These are phyloP conservation scores for Bambusicola thoracicus DNA, from an alignment of 2,113 vertebrate species.

Conservation along the genomic window DNA sequence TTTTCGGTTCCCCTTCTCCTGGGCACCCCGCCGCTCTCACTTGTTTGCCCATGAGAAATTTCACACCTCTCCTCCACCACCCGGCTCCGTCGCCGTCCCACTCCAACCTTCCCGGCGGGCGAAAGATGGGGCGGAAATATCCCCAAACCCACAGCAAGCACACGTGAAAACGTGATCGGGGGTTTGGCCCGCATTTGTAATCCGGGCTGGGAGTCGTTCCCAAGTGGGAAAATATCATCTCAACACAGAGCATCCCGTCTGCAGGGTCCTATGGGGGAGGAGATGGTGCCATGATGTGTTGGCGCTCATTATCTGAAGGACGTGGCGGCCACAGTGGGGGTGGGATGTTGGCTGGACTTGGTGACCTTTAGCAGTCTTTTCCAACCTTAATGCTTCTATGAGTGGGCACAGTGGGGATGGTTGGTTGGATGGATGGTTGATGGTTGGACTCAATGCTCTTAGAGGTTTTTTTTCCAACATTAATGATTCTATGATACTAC, in stretches of 20 bases:
- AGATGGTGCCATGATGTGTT: not conserved
- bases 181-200: not conserved
- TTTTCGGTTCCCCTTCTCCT: constrained; percentile 6
- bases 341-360: no score
- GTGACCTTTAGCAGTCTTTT: no score
- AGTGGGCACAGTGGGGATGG: no score
- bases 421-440: no score
- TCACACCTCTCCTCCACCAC: constrained; percentile 68
- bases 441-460: no score
- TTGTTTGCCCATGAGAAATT: constrained; percentile 80
- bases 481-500: no score
- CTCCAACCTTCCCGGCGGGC: not conserved
- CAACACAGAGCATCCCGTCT: fast-evolving
- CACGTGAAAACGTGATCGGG: constrained; percentile 18
- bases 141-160: not conserved
- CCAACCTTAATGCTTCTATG: no score
- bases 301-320: no score
- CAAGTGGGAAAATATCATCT: not conserved
- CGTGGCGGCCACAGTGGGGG: no score
- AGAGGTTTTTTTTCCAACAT: no score
- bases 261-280: fast-evolving
- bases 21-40: constrained; percentile 64
- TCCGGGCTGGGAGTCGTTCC: not conserved
- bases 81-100: not conserved
- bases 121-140: not conserved